These are phyloP conservation scores for Marcusenius ussheri DNA, from an alignment of 2,113 vertebrate genomes.

Conservation along the genomic window DNA sequence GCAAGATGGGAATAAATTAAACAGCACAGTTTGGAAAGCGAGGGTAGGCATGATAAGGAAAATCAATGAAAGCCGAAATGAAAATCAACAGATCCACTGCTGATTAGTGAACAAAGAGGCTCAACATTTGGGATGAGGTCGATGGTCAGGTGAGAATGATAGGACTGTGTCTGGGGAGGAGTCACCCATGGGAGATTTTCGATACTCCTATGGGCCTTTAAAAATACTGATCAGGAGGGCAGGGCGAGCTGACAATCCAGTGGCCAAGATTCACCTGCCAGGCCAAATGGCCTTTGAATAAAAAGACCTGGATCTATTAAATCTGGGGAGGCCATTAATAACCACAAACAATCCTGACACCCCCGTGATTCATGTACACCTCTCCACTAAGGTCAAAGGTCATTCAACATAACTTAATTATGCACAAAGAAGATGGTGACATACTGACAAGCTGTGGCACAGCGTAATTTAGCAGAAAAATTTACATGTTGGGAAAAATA, in stretches of 20 bases:
- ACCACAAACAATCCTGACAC: not conserved
- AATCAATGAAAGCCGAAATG: not conserved
- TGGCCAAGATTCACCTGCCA: not conserved
- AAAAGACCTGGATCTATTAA: not conserved
- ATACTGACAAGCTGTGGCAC: not conserved
- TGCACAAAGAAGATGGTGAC: not conserved
- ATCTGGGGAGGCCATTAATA: not conserved
- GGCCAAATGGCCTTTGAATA: not conserved
- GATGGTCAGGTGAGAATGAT: slow-evolving; percentile 11
- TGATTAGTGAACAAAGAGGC: slow-evolving; percentile 24
- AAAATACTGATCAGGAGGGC: not conserved
- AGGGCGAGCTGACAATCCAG: not conserved
- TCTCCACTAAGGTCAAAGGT: not conserved
- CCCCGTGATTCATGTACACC: not conserved
- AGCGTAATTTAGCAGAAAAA: not conserved
- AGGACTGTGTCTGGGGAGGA: not conserved
- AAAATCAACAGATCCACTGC: slow-evolving; percentile 22
- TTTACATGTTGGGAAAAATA: not conserved
- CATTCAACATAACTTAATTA: not conserved
- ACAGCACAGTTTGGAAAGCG: not conserved
- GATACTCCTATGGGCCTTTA: not conserved
- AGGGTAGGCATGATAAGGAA: not conserved
- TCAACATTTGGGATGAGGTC: not conserved
- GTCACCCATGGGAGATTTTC: not conserved
- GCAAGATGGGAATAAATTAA: not conserved